These are phyloP conservation scores for Andrena flavipes DNA, from an alignment of 2,888 invertebrate species.

Conservation along the genomic window DNA sequence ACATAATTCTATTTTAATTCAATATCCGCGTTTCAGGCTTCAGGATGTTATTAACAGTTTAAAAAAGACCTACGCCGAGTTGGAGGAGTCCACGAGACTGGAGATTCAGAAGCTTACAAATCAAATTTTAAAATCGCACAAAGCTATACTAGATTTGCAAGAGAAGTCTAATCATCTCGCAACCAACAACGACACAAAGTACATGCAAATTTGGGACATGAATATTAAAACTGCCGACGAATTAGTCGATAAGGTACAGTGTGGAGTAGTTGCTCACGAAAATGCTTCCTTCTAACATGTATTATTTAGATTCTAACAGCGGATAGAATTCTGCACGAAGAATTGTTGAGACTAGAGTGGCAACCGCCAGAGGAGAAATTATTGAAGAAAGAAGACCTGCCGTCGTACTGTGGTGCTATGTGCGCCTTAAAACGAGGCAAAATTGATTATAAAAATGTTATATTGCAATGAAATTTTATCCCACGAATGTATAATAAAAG, in stretches of 20 bases:
- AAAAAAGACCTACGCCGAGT: conserved; percentile 88
- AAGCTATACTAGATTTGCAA: conserved; percentile 89
- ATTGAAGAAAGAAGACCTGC: conserved; percentile 84
- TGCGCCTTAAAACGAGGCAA: conserved; percentile 74
- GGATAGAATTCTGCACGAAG: conserved; percentile 88
- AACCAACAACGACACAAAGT: conserved; percentile 88
- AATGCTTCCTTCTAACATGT: background rate
- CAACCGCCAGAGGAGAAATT: conserved; percentile 83
- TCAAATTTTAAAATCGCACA: conserved; percentile 89
- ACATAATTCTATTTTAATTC: background rate
- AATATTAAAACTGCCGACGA: conserved; percentile 86
- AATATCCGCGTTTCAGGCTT: conserved; percentile 82
- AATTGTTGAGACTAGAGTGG: conserved; percentile 88
- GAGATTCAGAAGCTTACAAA: conserved; percentile 89
- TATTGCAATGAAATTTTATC: background rate
- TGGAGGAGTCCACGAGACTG: conserved; percentile 88
- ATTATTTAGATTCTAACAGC: conserved; percentile 85
- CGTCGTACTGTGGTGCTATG: conserved; percentile 83
- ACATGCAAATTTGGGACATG: conserved; percentile 87
- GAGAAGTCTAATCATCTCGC: conserved; percentile 90
- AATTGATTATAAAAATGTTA: background rate
- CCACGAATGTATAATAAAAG: background rate
- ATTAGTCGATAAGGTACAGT: conserved; percentile 85
- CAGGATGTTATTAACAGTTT: conserved; percentile 90
- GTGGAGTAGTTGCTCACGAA: background rate